phyloP scores from a whole-genome alignment of 2,888 invertebrate species.

The Onthophagus sagittarius region DNA sequence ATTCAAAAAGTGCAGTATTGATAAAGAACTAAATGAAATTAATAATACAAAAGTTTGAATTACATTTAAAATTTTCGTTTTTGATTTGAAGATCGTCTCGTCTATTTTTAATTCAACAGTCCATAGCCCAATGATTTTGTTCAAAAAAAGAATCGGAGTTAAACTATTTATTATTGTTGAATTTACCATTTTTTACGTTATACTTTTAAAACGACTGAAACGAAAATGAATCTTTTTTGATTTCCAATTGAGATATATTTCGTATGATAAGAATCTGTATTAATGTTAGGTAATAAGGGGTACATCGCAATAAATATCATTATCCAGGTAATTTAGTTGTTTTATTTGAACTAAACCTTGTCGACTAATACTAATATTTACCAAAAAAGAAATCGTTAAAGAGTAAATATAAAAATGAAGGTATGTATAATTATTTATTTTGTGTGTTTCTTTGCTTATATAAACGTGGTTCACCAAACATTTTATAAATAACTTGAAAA shows the following conservation, averaged over 20 bases:
- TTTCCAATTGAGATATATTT: not conserved
- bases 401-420: not conserved
- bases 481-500: too few relatives aligned
- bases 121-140: slow-evolving; percentile 18
- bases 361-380: not conserved
- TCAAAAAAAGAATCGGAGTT: slow-evolving; percentile 14
- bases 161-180: not conserved
- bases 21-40: not conserved
- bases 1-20: not conserved
- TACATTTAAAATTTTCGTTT: slow-evolving; percentile 18
- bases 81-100: not conserved
- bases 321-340: not conserved
- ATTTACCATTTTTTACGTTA: not conserved
- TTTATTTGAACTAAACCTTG: not conserved
- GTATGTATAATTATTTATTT: not conserved
- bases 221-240: not conserved
- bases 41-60: slow-evolving; percentile 16
- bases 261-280: not conserved
- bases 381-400: not conserved
- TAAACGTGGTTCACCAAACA: too few relatives aligned
- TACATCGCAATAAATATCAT: not conserved
- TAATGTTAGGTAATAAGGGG: not conserved
- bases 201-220: not conserved
- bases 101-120: slow-evolving; percentile 2
- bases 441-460: not conserved